These are phyloP conservation scores for Zosterops japonicus DNA, from an alignment of 2,113 vertebrate genomes.

Conservation along the genomic window DNA sequence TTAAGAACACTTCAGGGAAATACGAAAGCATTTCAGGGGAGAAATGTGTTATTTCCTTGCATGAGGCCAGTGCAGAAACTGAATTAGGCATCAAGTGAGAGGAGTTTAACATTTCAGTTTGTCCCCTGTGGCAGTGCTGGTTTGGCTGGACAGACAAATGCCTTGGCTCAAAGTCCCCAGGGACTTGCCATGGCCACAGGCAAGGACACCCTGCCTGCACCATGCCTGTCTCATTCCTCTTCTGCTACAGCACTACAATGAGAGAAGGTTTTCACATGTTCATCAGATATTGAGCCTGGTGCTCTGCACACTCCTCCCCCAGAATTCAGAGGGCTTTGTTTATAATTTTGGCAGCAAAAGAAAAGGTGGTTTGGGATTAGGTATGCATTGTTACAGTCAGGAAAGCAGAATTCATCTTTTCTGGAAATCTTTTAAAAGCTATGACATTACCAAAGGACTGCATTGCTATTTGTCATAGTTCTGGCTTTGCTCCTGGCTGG, in stretches of 20 bases:
- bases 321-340: background rate
- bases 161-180: background rate
- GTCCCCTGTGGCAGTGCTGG: rapidly evolving
- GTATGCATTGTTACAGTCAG: background rate
- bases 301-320: background rate
- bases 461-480: background rate
- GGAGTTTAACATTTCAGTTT: background rate
- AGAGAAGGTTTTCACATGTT: background rate
- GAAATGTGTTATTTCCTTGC: background rate
- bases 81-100: background rate
- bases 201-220: rapidly evolving
- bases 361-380: background rate
- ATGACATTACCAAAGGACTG: background rate
- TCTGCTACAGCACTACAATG: rapidly evolving
- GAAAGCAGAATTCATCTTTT: background rate
- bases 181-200: background rate
- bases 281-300: background rate
- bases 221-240: background rate
- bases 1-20: background rate
- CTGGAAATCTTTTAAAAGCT: background rate
- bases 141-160: background rate
- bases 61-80: background rate
- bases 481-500: background rate
- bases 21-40: background rate
- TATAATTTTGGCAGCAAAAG: background rate